Evolutionary conservation across 2,888 invertebrate genomes (phyloP).

Genomic region (Zaprionus lineosus): DNA sequence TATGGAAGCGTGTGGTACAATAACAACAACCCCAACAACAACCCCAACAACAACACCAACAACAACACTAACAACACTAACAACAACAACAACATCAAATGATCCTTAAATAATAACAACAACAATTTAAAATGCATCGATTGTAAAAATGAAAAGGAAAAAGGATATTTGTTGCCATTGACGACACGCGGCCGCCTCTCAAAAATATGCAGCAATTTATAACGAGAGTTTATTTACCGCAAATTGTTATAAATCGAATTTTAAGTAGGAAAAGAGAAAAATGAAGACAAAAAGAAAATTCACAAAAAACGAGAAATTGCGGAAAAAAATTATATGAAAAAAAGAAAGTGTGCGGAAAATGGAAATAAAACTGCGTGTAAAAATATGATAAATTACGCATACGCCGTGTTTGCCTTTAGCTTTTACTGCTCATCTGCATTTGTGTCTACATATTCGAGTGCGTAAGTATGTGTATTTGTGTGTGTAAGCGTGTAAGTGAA

Average conservation of each 20-base stretch:
- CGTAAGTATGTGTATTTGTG: not conserved
- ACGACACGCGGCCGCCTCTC: slow-evolving; percentile 39
- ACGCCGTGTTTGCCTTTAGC: slow-evolving; percentile 37
- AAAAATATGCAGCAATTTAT: slow-evolving; percentile 64
- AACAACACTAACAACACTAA: slow-evolving; percentile 25
- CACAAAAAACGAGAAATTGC: not conserved
- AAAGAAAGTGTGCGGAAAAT: slow-evolving; percentile 42
- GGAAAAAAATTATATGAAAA: not conserved
- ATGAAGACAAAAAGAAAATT: slow-evolving; percentile 2
- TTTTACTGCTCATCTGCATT: slow-evolving; percentile 3
- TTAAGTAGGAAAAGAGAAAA: slow-evolving; percentile 53
- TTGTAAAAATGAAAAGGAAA: slow-evolving; percentile 48
- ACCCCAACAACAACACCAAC: slow-evolving; percentile 11
- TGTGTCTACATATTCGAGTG: too few relatives aligned
- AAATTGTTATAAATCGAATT: slow-evolving; percentile 78
- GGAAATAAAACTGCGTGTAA: slow-evolving; percentile 61
- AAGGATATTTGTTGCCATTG: slow-evolving; percentile 56
- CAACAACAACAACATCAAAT: slow-evolving; percentile 18
- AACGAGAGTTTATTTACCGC: slow-evolving; percentile 72
- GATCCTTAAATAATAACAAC: too few relatives aligned
- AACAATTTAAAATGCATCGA: slow-evolving; percentile 55
- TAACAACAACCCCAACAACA: slow-evolving; percentile 12
- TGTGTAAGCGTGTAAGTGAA: too few relatives aligned
- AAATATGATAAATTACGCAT: slow-evolving; percentile 75
- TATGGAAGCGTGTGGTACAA: slow-evolving; percentile 41